Evolutionary conservation across 2,797 vertebrate genomes (phyloP).

Genomic region (Spea hammondii): DNA sequence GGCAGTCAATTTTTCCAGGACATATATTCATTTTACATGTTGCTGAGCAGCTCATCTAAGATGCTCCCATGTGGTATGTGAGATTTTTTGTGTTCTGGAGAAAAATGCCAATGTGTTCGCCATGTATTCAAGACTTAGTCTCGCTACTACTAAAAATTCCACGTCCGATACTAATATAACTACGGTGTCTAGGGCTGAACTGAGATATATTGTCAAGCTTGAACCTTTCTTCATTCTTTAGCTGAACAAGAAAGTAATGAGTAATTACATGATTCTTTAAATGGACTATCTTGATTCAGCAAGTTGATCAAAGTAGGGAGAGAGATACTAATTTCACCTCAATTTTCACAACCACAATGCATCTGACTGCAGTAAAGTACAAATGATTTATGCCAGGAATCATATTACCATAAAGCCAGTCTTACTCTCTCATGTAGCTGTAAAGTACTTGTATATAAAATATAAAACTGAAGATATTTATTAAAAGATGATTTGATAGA

Average conservation of each 20-base stretch:
- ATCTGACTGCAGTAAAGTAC: slow-evolving; percentile 82
- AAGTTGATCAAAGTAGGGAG: slow-evolving; percentile 55
- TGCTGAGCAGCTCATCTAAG: too few relatives aligned
- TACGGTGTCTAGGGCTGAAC: not conserved
- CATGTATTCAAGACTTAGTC: not conserved
- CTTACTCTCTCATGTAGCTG: slow-evolving; percentile 73
- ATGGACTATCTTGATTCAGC: slow-evolving; percentile 10
- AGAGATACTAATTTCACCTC: slow-evolving; percentile 71
- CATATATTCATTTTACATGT: too few relatives aligned
- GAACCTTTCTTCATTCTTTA: slow-evolving; percentile 17
- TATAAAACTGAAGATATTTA: slow-evolving; percentile 88
- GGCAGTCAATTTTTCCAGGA: not conserved
- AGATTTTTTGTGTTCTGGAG: too few relatives aligned
- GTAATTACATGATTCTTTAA: slow-evolving; percentile 31
- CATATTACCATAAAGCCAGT: slow-evolving; percentile 60
- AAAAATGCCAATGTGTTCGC: too few relatives aligned
- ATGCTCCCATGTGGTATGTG: too few relatives aligned
- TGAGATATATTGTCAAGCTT: not conserved
- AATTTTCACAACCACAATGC: slow-evolving; percentile 71
- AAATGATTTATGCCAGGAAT: slow-evolving; percentile 65
- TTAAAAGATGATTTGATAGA: slow-evolving; percentile 76
- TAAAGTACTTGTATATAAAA: slow-evolving; percentile 89
- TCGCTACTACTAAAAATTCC: slow-evolving; percentile 18
- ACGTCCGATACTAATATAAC: not conserved
- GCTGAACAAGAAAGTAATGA: not conserved